Evolutionary conservation across 2,113 vertebrate genomes (phyloP), one percentile per base, ranked within the genome.

Genomic region (Clarias gariepinus): DNA sequence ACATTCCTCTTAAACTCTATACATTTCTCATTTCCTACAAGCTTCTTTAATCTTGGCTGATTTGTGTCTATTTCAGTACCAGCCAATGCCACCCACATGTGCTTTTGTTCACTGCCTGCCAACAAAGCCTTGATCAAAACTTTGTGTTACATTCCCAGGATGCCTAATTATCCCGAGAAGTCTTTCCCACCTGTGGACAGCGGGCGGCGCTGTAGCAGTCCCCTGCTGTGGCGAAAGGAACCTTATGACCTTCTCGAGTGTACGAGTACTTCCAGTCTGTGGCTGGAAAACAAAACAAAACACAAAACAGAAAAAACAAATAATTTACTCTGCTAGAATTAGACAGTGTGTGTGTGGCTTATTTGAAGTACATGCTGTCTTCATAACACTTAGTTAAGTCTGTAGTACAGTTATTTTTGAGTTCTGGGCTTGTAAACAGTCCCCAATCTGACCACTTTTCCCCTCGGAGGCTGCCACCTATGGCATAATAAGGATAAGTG

Each of bases 131-230:
- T 23, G 16, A 79, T 79, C 77, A 33, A 79, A 28, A 58, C 53
- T 21, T 84, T 58, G 21, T 68, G 10, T 18, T 25, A 10, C 8
- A 30, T 69, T 53, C 28, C 52, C 64, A 55, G 47, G 11, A 83
- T 30, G 28, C 18, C 30, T 73, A 8, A 53, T 84, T 41, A 84
- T 74, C 52, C 68, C 10, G 30, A 71, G 53, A 1, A 57, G 60
- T 82, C 33, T 71, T 89, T 53, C 93, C 87, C 95, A 99, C 98
- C 97, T 99, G 97, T 0, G 98, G 97, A 92, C 98, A 98, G 58
- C 94, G 95, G 90, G 96, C 94, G 25, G 96, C 97, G 3, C 98
- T 99, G 93, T 98, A 99, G 93, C 98, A 99, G 93, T 99, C 98
- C 89, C 98, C 98, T 61, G 97, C 97, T 30, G 98, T 99, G 90